A percentile compares a stretch with the other conserved stretches of the same genome.
Conservation (phyloP, 2,797 vertebrate genomes). For the Sarcoramphus papa region DNA sequence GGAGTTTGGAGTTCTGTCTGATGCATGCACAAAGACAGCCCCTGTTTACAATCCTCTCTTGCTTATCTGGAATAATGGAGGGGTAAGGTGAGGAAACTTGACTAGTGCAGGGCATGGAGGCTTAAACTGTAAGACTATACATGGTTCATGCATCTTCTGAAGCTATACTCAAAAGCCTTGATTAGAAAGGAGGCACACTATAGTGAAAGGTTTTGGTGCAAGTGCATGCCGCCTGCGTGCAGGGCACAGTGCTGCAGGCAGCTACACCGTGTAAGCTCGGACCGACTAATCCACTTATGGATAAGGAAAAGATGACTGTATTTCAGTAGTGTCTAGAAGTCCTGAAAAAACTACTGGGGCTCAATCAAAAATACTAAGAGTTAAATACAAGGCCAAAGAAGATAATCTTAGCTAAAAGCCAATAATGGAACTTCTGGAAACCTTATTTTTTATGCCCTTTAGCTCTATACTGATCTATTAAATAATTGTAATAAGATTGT, state of each 20-base stretch:
- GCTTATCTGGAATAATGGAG: background rate
- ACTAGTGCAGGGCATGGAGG: background rate
- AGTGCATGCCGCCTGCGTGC: rapidly evolving
- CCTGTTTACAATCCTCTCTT: background rate
- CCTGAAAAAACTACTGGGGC: background rate
- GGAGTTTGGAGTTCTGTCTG: background rate
- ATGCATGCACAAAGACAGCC: background rate
- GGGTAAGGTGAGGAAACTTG: background rate
- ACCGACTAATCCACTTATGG: background rate
- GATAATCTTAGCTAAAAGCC: background rate
- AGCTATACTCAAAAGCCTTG: background rate
- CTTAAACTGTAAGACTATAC: background rate
- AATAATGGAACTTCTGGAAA: background rate
- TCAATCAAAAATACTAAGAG: background rate
- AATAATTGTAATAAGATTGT: background rate
- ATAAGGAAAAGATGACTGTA: background rate
- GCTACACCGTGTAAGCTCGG: rapidly evolving
- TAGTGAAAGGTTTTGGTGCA: background rate
- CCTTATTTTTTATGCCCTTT: background rate
- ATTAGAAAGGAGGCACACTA: background rate
- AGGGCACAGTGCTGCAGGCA: background rate
- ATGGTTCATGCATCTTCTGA: background rate
- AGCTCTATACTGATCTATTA: background rate
- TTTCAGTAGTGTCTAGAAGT: background rate
- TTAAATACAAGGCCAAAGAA: background rate